These are phyloP conservation scores for Scomber japonicus DNA, from an alignment of 2,113 vertebrate species.

Conservation along the genomic window DNA sequence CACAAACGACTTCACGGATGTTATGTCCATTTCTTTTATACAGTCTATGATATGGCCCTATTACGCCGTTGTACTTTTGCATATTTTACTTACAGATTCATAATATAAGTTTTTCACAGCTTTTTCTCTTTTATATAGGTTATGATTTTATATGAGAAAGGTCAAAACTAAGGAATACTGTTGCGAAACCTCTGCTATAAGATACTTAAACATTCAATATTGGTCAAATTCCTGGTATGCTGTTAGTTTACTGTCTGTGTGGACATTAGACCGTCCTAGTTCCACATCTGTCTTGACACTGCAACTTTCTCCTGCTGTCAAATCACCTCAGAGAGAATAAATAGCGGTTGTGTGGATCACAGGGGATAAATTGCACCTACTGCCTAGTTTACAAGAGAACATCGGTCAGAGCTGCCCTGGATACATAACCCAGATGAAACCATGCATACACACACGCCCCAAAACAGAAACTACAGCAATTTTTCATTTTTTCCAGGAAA, in stretches of 20 bases:
- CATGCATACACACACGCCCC: constrained; percentile 32
- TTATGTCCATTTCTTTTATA: too few relatives aligned
- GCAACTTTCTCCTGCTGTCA: constrained; percentile 30
- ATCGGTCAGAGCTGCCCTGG: constrained; percentile 72
- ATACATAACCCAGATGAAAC: constrained; percentile 74
- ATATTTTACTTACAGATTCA: too few relatives aligned
- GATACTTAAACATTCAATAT: not conserved
- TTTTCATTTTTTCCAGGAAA: constrained; percentile 48
- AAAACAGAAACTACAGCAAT: constrained; percentile 39
- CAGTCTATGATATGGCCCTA: too few relatives aligned
- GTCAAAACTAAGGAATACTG: not conserved
- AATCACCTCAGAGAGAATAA: constrained; percentile 33
- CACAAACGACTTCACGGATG: too few relatives aligned
- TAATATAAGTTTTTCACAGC: too few relatives aligned
- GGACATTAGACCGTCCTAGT: constrained; percentile 13
- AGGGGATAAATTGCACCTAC: constrained; percentile 63
- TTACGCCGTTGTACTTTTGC: too few relatives aligned
- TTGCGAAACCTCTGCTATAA: not conserved
- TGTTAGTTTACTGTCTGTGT: not conserved
- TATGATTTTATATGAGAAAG: not conserved
- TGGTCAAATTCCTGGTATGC: not conserved
- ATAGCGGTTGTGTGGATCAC: constrained; percentile 48
- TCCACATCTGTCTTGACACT: constrained; percentile 38
- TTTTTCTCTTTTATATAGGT: not conserved
- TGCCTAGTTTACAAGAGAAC: constrained; percentile 62